A percentile compares a stretch with the other conserved stretches of the same genome.
phyloP scores from a whole-genome alignment of 2,888 invertebrate genomes.

The Drosophila paranaensis region DNA sequence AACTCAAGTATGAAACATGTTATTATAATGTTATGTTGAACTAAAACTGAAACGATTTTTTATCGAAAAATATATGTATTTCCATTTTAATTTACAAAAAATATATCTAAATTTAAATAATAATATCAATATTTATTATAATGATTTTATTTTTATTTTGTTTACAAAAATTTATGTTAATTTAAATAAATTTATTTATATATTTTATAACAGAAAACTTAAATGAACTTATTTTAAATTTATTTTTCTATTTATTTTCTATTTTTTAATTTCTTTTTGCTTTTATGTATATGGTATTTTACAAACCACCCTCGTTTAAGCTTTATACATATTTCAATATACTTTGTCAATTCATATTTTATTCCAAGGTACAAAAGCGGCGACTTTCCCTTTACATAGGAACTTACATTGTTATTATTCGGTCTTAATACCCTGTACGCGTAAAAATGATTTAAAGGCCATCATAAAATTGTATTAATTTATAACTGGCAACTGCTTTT shows the following conservation, averaged over 20 bases:
- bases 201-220: too few species aligned
- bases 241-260: neutral
- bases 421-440: neutral
- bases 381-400: neutral
- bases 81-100: too few species aligned
- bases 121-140: too few species aligned
- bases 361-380: neutral
- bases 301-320: neutral
- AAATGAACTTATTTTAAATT: neutral
- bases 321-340: neutral
- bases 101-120: too few species aligned
- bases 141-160: too few species aligned
- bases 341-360: slow-evolving; percentile 1
- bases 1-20: too few species aligned
- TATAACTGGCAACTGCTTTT: neutral
- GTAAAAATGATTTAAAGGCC: slow-evolving; percentile 3
- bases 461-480: slow-evolving; percentile 7
- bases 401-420: slow-evolving; percentile 1
- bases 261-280: too few species aligned
- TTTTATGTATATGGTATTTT: neutral
- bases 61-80: too few species aligned
- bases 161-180: neutral
- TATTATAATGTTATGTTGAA: too few species aligned
- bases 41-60: too few species aligned
- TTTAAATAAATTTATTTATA: neutral